These are phyloP conservation scores for Belonocnema kinseyi DNA, from an alignment of 1,140 invertebrate species.

Conservation along the genomic window DNA sequence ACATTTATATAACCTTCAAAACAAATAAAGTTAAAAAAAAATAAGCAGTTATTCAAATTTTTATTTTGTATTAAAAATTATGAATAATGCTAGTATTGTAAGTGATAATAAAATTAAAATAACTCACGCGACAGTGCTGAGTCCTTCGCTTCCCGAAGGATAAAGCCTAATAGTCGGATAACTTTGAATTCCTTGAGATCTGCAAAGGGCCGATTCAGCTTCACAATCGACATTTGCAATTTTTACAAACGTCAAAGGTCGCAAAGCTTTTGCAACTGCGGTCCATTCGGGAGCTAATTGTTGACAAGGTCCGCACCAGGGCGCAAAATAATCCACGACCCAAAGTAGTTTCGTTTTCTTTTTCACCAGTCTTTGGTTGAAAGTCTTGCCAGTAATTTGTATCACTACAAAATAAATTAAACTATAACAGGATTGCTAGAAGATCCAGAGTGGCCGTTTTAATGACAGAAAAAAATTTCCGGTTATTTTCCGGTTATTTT, in stretches of 20 bases:
- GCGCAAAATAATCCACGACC: constrained; percentile 83
- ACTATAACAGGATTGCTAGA: constrained; percentile 12
- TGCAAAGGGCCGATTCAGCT: constrained; percentile 77
- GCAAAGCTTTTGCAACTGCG: constrained; percentile 74
- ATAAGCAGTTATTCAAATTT: too few species aligned
- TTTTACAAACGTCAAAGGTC: constrained; percentile 75
- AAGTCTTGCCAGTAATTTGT: constrained; percentile 76
- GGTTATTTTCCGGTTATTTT: too few species aligned
- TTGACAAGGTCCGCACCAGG: constrained; percentile 84
- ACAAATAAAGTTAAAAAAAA: too few species aligned
- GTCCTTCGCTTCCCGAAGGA: constrained; percentile 75
- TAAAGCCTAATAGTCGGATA: constrained; percentile 86
- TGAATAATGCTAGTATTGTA: too few species aligned
- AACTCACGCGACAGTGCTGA: constrained; percentile 76
- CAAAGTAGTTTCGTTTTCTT: constrained; percentile 76
- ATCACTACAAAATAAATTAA: constrained; percentile 76
- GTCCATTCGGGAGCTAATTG: constrained; percentile 81
- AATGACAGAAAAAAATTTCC: too few species aligned
- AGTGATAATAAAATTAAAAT: constrained; percentile 33
- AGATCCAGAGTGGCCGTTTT: too few species aligned
- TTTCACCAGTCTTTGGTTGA: constrained; percentile 76
- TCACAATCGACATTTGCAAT: constrained; percentile 85
- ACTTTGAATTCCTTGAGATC: constrained; percentile 77
- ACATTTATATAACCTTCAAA: too few species aligned
- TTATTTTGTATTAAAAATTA: too few species aligned